Evolutionary conservation across 2,888 invertebrate genomes (phyloP), one percentile per base, ranked within the genome.

Genomic region (Danaus chrysippus): DNA sequence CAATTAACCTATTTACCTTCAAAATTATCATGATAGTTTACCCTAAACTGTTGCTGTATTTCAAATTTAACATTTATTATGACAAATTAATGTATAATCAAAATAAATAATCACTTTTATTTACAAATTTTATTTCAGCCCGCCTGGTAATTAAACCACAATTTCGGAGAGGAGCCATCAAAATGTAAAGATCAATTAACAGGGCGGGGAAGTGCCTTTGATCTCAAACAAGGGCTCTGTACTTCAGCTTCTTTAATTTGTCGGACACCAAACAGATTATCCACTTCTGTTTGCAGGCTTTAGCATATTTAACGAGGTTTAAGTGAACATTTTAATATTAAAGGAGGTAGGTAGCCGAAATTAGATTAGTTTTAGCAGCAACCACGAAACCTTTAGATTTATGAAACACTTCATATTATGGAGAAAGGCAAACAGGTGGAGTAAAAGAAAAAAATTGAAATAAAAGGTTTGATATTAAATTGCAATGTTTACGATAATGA

Each of bases 151-250:
- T 68, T 65, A 66, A 66, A 68, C 63, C 58, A 67, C 56, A 64
- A 70, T 62, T 67, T 61, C 62, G 59, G 60, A 66, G 65, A 61
- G 58, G 23, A 65, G 68, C 69, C 70, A 70, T 71, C 77, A 82
- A 84, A 83, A 83, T 82, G 78, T 80, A 82, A 82, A 85, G 82
- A 83, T 84, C 83, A 87, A 87, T 87, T 86, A 86, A 82, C 70
- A 75, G 76, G 76, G 74, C 77, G 70, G 75, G 74, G 71, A 77
- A 77, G 80, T 78, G 78, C 77, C 83, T 87, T 88, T 87, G 84
- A 88, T 87, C 86, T 83, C 73, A 73, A 78, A 81, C 82, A 83
- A 82, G 79, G 78, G 76, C 78, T 79, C 78, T 77, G 79, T 75
- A 71, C 70, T 75, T 75, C 77, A 79, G 77, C 80, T 83, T 82